Evolutionary conservation across 2,113 vertebrate genomes (phyloP).

Genomic region (Erythrolamprus reginae): DNA sequence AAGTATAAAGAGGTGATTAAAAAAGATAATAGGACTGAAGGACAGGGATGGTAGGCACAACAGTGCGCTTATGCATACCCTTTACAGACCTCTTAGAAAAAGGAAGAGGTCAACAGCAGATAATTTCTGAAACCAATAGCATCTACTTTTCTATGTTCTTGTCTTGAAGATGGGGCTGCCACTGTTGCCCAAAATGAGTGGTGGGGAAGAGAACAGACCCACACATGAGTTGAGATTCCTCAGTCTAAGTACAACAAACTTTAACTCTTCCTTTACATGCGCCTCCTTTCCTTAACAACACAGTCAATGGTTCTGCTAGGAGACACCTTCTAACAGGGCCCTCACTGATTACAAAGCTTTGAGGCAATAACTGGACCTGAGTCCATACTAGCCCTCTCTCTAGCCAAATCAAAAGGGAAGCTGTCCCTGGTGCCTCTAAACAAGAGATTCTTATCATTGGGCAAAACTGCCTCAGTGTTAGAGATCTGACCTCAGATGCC

Average conservation of each 20-base stretch:
- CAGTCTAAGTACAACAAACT: not conserved
- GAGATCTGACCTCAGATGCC: slow-evolving; percentile 18
- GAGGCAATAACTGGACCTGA: not conserved
- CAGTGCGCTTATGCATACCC: too few relatives aligned
- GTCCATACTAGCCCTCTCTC: not conserved
- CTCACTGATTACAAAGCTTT: not conserved
- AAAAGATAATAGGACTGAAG: too few relatives aligned
- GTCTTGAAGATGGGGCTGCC: not conserved
- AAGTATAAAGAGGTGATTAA: too few relatives aligned
- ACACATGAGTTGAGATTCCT: not conserved
- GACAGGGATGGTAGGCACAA: too few relatives aligned
- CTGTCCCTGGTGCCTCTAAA: not conserved
- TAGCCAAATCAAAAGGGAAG: slow-evolving; percentile 24
- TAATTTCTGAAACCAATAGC: not conserved
- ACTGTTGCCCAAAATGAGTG: not conserved
- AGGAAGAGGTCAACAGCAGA: too few relatives aligned
- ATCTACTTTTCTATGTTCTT: not conserved
- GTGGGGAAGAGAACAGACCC: not conserved
- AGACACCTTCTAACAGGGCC: not conserved
- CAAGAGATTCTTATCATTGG: not conserved
- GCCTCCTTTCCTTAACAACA: not conserved
- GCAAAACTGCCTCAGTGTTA: not conserved
- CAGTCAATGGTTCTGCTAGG: not conserved
- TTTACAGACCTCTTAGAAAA: too few relatives aligned
- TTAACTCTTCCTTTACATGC: not conserved